A percentile compares a stretch with the other conserved stretches of the same genome.
Evolutionary conservation across 2,113 vertebrate species (phyloP).

Genomic region (Hippocampus comes): DNA sequence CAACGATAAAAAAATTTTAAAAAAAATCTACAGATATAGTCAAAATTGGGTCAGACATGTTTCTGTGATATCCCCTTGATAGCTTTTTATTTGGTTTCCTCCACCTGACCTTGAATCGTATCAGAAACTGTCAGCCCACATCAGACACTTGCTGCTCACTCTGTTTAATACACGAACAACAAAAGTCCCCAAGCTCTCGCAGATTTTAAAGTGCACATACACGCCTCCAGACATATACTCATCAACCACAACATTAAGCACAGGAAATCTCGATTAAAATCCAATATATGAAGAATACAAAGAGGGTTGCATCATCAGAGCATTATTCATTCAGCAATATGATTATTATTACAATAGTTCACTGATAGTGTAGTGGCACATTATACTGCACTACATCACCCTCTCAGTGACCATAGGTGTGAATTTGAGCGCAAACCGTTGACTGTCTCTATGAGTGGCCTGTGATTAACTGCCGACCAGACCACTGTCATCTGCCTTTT

Average conservation of each 20-base stretch:
- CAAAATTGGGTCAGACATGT: neutral
- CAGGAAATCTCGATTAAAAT: neutral
- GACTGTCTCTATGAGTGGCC: no score
- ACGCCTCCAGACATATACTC: neutral
- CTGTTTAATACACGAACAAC: constrained; percentile 22
- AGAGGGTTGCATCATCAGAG: no score
- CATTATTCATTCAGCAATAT: no score
- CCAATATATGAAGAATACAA: no score
- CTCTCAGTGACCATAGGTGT: no score
- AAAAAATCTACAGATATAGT: neutral
- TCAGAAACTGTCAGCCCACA: constrained; percentile 38
- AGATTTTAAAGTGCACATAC: constrained; percentile 17
- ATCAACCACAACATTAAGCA: neutral
- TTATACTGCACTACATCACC: no score
- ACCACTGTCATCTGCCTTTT: no score
- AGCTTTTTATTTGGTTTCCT: constrained; percentile 34
- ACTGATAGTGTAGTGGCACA: no score
- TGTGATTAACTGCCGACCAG: no score
- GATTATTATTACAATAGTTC: no score
- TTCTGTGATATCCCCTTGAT: constrained; percentile 15
- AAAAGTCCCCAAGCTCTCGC: constrained; percentile 32
- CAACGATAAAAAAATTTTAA: neutral
- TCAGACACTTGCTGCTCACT: constrained; percentile 43
- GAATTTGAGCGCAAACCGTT: no score
- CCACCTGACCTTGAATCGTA: constrained; percentile 56